Conservation (phyloP, 1,140 invertebrate genomes). For the Mya arenaria region DNA sequence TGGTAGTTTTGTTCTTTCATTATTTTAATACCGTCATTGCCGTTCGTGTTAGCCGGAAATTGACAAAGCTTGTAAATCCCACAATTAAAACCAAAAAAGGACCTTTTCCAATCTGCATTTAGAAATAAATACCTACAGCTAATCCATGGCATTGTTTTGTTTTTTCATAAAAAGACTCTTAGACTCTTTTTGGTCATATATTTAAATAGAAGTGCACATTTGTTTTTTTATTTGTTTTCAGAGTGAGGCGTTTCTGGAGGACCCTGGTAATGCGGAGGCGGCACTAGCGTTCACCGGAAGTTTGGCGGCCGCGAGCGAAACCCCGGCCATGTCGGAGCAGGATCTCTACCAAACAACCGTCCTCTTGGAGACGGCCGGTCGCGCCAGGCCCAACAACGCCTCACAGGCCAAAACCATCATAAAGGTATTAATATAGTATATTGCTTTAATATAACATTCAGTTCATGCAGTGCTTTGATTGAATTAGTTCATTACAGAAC, state of each 20-base stretch:
- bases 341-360: slow-evolving; percentile 45
- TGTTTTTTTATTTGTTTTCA: background rate
- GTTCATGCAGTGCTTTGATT: background rate
- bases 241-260: background rate
- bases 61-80: too few species aligned
- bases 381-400: slow-evolving; percentile 37
- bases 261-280: slow-evolving; percentile 8
- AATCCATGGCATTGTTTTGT: background rate
- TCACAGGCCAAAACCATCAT: slow-evolving; percentile 29
- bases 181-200: background rate
- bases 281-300: slow-evolving; percentile 32
- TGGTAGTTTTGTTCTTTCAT: too few species aligned
- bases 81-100: too few species aligned
- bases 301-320: background rate
- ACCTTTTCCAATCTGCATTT: background rate
- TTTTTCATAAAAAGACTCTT: background rate
- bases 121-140: background rate
- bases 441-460: background rate
- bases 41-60: too few species aligned
- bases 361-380: slow-evolving; percentile 19
- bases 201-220: background rate
- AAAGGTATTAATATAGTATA: too few species aligned
- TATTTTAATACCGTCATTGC: too few species aligned
- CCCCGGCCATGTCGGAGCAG: slow-evolving; percentile 32
- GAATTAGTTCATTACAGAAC: too few species aligned